Evolutionary conservation across 1,140 invertebrate genomes (phyloP).

Genomic region (Bombus soroeensis): DNA sequence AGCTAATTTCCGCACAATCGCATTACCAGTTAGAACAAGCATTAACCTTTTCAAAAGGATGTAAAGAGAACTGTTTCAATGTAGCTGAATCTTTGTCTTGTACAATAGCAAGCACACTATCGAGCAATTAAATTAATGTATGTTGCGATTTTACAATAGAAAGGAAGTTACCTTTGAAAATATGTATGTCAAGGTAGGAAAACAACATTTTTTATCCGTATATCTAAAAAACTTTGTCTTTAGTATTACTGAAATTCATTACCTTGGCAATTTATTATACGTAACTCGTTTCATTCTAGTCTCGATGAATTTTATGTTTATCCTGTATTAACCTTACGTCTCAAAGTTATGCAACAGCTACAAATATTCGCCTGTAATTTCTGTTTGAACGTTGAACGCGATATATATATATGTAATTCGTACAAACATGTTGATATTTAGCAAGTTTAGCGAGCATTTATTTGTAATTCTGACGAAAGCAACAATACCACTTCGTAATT

Average conservation of each 20-base stretch:
- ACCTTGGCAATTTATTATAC: background rate
- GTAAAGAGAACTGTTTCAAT: background rate
- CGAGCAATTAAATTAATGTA: slow-evolving; percentile 23
- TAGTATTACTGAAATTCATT: too few relatives aligned
- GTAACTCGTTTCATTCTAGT: background rate
- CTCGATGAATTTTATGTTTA: background rate
- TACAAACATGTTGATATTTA: too few relatives aligned
- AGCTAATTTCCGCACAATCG: slow-evolving; percentile 22
- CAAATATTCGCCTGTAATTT: too few relatives aligned
- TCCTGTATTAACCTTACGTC: background rate
- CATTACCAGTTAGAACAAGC: background rate
- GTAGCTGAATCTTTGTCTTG: background rate
- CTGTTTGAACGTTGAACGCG: too few relatives aligned
- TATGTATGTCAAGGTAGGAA: background rate
- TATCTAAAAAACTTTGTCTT: background rate
- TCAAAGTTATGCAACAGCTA: too few relatives aligned
- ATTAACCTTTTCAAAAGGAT: slow-evolving; percentile 13
- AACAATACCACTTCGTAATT: too few relatives aligned
- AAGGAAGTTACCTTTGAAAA: background rate
- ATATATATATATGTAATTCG: too few relatives aligned
- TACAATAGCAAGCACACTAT: background rate
- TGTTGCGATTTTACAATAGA: background rate
- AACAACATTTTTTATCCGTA: background rate
- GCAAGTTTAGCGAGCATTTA: too few relatives aligned
- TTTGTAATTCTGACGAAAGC: too few relatives aligned